phyloP scores from a whole-genome alignment of 2,113 vertebrate genomes.

The Oryzias celebensis region DNA sequence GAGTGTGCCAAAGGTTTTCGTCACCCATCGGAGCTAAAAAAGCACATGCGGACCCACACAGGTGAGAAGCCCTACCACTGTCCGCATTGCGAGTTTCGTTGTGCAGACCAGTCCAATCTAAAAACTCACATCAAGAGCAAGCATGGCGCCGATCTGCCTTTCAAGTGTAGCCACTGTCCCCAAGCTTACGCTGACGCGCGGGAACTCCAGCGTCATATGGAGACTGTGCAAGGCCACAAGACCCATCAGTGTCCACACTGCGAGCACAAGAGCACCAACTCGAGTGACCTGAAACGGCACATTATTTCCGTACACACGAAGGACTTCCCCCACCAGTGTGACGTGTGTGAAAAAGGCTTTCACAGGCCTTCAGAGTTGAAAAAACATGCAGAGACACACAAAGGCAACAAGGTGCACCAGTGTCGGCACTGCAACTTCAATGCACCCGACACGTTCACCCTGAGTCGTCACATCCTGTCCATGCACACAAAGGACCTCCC shows the following conservation, averaged over 20 bases:
- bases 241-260: conserved; percentile 98
- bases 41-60: conserved; percentile 98
- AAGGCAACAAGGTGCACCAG: conserved; percentile 96
- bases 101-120: conserved; percentile 97
- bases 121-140: conserved; percentile 99
- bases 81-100: conserved; percentile 94
- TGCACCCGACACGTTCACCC: conserved; percentile 94
- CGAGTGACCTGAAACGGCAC: conserved; percentile 97
- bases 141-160: conserved; percentile 91
- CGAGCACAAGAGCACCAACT: conserved; percentile 99
- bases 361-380: conserved; percentile 97
- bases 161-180: conserved; percentile 96
- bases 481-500: conserved; percentile 98
- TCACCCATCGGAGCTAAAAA: conserved; percentile 98
- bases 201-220: conserved; percentile 91
- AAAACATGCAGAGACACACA: conserved; percentile 95
- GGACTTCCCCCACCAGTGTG: conserved; percentile 98
- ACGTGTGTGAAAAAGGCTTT: conserved; percentile 98
- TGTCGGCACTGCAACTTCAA: conserved; percentile 99
- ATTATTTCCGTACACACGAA: conserved; percentile 99
- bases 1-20: conserved; percentile 98
- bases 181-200: conserved; percentile 92
- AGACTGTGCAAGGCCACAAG: conserved; percentile 97
- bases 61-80: conserved; percentile 98
- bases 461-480: conserved; percentile 96